Evolutionary conservation across 2,113 vertebrate species (phyloP), one percentile per base, ranked within the genome.

Genomic region (Pholis gunnellus): DNA sequence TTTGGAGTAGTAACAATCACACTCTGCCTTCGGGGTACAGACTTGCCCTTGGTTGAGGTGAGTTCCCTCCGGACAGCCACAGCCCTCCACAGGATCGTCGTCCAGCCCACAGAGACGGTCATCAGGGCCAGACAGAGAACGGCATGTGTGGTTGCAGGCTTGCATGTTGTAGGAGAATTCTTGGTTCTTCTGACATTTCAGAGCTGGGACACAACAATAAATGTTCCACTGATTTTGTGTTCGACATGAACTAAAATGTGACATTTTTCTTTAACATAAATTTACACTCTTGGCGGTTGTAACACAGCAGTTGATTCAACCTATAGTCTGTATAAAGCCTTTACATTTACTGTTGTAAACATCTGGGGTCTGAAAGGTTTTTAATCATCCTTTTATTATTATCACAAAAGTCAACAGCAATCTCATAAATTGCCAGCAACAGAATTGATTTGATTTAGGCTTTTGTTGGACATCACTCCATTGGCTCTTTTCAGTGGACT

Each of bases 61-160:
- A 6, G 88, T 88, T 73, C 92, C 94, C 29, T 88, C 75, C 0
- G 70, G 79, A 63, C 95, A 96, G 52, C 94, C 92, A 40, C 95
- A 96, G 9, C 95, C 95, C 61, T 95, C 94, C 44, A 93, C 92
- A 0, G 91, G 89, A n/a, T 40, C 63, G 0, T 90, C 88, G 1
- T 71, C 48, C 77, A 83, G 56, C 20, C 59, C 78, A 56, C 94
- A 94, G 75, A 87, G 82, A 4, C 86, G 86, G 81, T 95, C 95
- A 5, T 95, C 95, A 5, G 68, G 56, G 1, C 38, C 80, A n/a
- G 91, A 89, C 52, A 95, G 79, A 10, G 88, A 94, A 5, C 44
- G 79, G 57, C 95, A 96, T 4, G 94, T 95, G 9, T 9, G 75
- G 82, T 95, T 95, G 84, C 94, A 95, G 18, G 91, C 82, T 72